Percentiles rank a stretch among this genome's conserved stretches.
Evolutionary conservation across 2,888 invertebrate species (phyloP).

Genomic region (Lymantria dispar): DNA sequence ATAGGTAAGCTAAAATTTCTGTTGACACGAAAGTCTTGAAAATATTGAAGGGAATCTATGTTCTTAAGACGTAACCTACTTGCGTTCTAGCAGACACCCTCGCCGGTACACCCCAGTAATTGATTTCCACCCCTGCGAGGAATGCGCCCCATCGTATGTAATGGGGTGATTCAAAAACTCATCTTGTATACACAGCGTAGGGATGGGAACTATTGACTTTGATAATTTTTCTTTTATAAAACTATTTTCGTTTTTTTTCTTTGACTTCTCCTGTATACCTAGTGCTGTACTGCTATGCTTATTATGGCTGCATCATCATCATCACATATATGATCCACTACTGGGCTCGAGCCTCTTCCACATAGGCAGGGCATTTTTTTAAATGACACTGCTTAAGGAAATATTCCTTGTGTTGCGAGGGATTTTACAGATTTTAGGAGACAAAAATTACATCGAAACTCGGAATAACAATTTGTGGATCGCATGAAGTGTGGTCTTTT

Average conservation of each 20-base stretch:
- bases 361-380: too few species aligned
- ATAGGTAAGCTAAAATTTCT: background rate
- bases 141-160: slow-evolving; percentile 47
- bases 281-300: too few species aligned
- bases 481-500: too few species aligned
- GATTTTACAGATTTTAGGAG: too few species aligned
- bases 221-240: background rate
- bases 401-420: too few species aligned
- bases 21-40: slow-evolving; percentile 17
- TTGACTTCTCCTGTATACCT: too few species aligned
- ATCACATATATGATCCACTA: too few species aligned
- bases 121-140: slow-evolving; percentile 51
- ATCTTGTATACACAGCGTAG: slow-evolving; percentile 41
- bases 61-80: slow-evolving; percentile 29
- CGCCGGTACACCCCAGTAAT: slow-evolving; percentile 41
- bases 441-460: too few species aligned
- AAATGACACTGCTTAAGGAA: too few species aligned
- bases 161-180: slow-evolving; percentile 53
- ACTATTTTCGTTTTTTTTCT: background rate
- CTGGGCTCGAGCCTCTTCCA: too few species aligned
- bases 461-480: too few species aligned
- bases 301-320: too few species aligned
- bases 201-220: slow-evolving; percentile 19
- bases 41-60: slow-evolving; percentile 27
- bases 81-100: slow-evolving; percentile 23